Evolutionary conservation across 2,888 invertebrate species (phyloP).

Genomic region (Acrobasis suavella): DNA sequence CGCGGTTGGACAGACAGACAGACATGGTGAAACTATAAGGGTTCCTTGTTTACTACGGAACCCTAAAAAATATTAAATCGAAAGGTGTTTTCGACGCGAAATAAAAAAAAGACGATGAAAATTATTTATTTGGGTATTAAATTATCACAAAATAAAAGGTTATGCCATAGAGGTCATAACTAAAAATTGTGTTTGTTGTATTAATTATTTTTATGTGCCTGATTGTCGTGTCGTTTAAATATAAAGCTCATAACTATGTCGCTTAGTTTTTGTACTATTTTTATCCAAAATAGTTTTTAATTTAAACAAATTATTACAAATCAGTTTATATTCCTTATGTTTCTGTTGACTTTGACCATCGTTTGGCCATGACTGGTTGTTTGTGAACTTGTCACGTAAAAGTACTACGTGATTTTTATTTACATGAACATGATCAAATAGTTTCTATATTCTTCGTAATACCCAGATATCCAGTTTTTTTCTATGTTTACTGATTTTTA

Average conservation of each 20-base stretch:
- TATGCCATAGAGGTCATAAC: background rate
- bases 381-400: conserved; percentile 16
- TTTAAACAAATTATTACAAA: background rate
- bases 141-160: background rate
- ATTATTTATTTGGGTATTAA: background rate
- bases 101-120: too few species aligned
- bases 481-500: too few species aligned
- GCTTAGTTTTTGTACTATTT: conserved; percentile 4
- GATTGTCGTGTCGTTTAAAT: background rate
- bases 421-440: background rate
- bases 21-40: too few species aligned
- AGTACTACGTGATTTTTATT: conserved; percentile 1
- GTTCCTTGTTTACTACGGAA: too few species aligned
- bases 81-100: too few species aligned
- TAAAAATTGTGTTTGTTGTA: background rate
- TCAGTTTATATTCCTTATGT: conserved; percentile 41
- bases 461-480: too few species aligned
- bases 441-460: background rate
- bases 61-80: too few species aligned
- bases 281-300: conserved; percentile 1
- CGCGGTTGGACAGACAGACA: too few species aligned
- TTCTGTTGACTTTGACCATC: conserved; percentile 38
- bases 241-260: conserved; percentile 1
- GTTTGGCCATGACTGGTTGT: conserved; percentile 37
- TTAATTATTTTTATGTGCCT: conserved; percentile 1